Evolutionary conservation across 1,140 invertebrate genomes (phyloP).

Genomic region (Eupristina koningsbergeri): DNA sequence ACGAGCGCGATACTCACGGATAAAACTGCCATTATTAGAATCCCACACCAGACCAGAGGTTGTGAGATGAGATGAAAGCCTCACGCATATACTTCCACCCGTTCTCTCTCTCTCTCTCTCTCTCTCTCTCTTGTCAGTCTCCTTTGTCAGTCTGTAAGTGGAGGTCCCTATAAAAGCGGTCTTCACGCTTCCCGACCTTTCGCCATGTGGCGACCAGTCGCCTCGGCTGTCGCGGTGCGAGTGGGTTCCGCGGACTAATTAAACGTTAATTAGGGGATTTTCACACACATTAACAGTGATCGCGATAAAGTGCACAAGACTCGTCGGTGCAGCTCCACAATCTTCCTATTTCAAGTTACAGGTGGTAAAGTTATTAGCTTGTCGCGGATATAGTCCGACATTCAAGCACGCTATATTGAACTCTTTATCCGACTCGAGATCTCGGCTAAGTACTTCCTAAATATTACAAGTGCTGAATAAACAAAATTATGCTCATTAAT

Average conservation of each 20-base stretch:
- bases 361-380: not conserved
- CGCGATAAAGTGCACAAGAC: too few relatives aligned
- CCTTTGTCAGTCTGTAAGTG: slow-evolving; percentile 53
- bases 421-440: not conserved
- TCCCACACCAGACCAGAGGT: slow-evolving; percentile 52
- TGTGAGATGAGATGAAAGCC: slow-evolving; percentile 19
- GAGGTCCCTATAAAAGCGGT: slow-evolving; percentile 52
- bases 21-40: slow-evolving; percentile 69
- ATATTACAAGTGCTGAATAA: too few relatives aligned
- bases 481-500: too few relatives aligned
- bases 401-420: not conserved
- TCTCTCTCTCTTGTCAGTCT: slow-evolving; percentile 51
- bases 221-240: slow-evolving; percentile 54
- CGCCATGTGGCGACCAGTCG: slow-evolving; percentile 66
- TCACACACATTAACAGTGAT: too few relatives aligned
- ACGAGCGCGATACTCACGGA: slow-evolving; percentile 50
- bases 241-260: slow-evolving; percentile 60
- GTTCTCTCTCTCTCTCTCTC: slow-evolving; percentile 8
- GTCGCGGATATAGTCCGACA: not conserved
- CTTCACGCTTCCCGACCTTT: slow-evolving; percentile 49
- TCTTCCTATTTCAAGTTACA: too few relatives aligned
- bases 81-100: not conserved
- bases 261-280: slow-evolving; percentile 57
- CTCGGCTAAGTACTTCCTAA: too few relatives aligned
- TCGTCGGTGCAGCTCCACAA: too few relatives aligned